Evolutionary conservation across 2,888 invertebrate genomes (phyloP), one percentile per base, ranked within the genome.

Genomic region (Drosophila mayaguana): DNA sequence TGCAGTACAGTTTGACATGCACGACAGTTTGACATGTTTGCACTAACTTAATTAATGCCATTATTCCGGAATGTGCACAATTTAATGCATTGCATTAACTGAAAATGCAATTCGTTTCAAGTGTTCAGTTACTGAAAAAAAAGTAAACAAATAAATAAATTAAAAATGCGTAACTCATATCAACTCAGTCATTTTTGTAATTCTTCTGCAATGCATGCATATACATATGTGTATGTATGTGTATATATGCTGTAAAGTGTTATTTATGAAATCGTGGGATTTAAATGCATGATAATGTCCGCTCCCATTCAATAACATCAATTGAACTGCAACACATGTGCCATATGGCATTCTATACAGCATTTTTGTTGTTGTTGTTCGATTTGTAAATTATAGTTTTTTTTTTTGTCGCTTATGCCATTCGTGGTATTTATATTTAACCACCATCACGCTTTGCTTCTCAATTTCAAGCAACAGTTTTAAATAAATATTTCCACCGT

Each of bases 291-390:
- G 60, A 57, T 53, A 69, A 76, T 72, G 36, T 62, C 20, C 63
- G 54, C 14, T 45, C 16, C 18, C 25, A 72, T 70, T 67, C 63
- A 76, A 60, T 63, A 54, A 28, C 34, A 69, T 66, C 77, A 70
- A 81, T 77, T 79, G 67, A 74, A 57, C 63, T 72, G 74, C 70
- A 69, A 61, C 63, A 67, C 82, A 80, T 77, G 77, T 72, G 56
- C 22, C 68, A 56, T 28, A 64, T 59, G 60, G 67, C 64, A 62
- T 55, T 53, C 40, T 34, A 53, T 55, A 5, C 9, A 28, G 28
- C 14, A 28, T 25, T 55, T 28, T 60, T 42, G 42, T 38, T 67
- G 59, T 46, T 20, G 59, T 38, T 67, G 59, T 32, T 20, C 55
- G n/a, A 38, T 22, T 16, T 40, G 32, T 36, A 20, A 34, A 28